These are phyloP conservation scores for Sipunculus nudus DNA, from an alignment of 2,888 invertebrate species.

Conservation along the genomic window DNA sequence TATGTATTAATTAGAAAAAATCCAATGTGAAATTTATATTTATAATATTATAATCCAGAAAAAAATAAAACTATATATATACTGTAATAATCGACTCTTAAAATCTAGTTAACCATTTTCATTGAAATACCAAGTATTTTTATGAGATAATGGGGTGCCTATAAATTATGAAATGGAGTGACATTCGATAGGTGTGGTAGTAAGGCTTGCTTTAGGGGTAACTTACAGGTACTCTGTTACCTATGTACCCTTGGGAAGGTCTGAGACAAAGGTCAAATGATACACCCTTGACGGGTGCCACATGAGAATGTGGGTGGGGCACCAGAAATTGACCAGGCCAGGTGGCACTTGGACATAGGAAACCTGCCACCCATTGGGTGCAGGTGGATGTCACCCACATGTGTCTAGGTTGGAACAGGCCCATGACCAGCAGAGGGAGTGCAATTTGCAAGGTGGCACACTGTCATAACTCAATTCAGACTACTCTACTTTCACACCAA, in stretches of 20 bases:
- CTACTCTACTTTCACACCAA: constrained; percentile 50
- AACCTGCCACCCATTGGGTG: constrained; percentile 14
- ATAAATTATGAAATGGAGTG: no score
- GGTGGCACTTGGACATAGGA: constrained; percentile 35
- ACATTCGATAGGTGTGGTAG: constrained; percentile 42
- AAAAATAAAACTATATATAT: no score
- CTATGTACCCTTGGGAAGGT: constrained; percentile 56
- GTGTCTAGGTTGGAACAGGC: constrained; percentile 45
- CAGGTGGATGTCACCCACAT: constrained; percentile 39
- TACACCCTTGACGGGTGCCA: constrained; percentile 49
- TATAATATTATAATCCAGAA: no score
- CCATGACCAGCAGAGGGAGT: constrained; percentile 49
- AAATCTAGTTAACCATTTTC: no score
- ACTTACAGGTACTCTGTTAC: constrained; percentile 43
- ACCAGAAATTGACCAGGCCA: constrained; percentile 45
- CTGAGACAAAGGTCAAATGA: constrained; percentile 51
- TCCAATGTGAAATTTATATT: no score
- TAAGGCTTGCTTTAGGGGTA: constrained; percentile 54
- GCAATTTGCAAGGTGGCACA: constrained; percentile 48
- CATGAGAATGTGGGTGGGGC: constrained; percentile 35
- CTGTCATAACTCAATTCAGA: constrained; percentile 56
- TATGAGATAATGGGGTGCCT: no score
- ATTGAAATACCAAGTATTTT: no score
- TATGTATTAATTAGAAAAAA: no score
- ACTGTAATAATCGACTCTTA: no score